These are phyloP conservation scores for Odontomyia ornata DNA, from an alignment of 2,888 invertebrate species.

Conservation along the genomic window DNA sequence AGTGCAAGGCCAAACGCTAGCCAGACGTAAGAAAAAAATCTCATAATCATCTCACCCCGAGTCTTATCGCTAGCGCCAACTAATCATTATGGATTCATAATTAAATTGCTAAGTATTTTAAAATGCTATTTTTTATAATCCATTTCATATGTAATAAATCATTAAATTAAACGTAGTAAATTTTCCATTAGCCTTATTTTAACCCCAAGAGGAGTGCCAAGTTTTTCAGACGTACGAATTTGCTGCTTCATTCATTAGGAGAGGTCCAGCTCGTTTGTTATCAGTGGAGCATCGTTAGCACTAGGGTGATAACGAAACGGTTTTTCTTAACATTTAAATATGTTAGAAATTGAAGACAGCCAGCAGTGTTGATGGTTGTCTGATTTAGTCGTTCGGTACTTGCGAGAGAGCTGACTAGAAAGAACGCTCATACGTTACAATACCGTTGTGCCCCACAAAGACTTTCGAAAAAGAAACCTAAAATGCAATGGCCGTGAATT, in stretches of 20 bases:
- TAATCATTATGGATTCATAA: background rate
- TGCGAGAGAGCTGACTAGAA: background rate
- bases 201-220: background rate
- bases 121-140: too few relatives aligned
- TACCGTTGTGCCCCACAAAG: background rate
- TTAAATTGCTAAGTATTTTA: background rate
- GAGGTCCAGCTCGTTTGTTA: background rate
- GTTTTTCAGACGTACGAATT: background rate
- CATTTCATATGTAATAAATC: too few relatives aligned
- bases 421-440: background rate
- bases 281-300: slow-evolving; percentile 19
- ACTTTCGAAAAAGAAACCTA: background rate
- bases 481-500: background rate
- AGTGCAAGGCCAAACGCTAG: background rate
- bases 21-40: too few relatives aligned
- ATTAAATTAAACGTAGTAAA: background rate
- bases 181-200: background rate
- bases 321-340: background rate
- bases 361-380: too few relatives aligned
- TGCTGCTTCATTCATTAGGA: slow-evolving; percentile 8
- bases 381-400: slow-evolving; percentile 4
- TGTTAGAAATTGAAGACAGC: background rate
- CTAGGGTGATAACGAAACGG: slow-evolving; percentile 1
- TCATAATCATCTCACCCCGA: background rate
- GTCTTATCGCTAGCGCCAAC: background rate